These are phyloP conservation scores for Heteromurus nitidus DNA, from an alignment of 2,888 invertebrate species.

Conservation along the genomic window DNA sequence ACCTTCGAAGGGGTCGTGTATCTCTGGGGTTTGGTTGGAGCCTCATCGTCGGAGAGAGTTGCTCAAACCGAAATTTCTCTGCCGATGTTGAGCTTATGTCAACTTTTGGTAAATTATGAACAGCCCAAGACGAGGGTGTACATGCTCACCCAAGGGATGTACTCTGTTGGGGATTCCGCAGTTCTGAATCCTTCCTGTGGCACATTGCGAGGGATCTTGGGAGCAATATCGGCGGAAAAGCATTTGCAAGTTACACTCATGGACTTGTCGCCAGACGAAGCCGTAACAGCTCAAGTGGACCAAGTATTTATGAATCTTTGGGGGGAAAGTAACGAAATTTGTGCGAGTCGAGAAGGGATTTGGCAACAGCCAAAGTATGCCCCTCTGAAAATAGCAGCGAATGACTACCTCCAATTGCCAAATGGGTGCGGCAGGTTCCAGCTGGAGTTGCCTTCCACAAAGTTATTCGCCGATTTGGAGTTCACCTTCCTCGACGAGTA, in stretches of 20 bases:
- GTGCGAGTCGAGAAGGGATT: background rate
- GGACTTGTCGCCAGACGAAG: slow-evolving; percentile 10
- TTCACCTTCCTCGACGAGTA: background rate
- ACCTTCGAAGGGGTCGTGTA: background rate
- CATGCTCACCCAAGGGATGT: background rate
- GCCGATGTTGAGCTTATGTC: background rate
- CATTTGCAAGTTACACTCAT: background rate
- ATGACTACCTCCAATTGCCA: background rate
- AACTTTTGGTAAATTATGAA: background rate
- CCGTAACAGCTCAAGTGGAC: background rate
- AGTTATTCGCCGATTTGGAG: slow-evolving; percentile 20
- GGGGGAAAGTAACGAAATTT: slow-evolving; percentile 1
- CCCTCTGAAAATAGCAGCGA: background rate
- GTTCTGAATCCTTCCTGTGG: background rate
- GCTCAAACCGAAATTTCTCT: too few relatives aligned
- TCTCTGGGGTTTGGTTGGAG: background rate
- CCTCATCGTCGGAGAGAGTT: too few relatives aligned
- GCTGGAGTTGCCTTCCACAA: slow-evolving; percentile 21
- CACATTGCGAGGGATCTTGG: background rate
- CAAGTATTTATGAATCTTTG: slow-evolving; percentile 25
- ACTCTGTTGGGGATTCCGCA: background rate
- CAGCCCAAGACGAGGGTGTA: too few relatives aligned
- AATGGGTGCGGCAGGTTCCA: slow-evolving; percentile 13
- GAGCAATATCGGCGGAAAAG: too few relatives aligned
- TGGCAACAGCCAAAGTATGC: background rate